phyloP scores from a whole-genome alignment of 1,140 invertebrate genomes.

The Macrostomum lignano region DNA sequence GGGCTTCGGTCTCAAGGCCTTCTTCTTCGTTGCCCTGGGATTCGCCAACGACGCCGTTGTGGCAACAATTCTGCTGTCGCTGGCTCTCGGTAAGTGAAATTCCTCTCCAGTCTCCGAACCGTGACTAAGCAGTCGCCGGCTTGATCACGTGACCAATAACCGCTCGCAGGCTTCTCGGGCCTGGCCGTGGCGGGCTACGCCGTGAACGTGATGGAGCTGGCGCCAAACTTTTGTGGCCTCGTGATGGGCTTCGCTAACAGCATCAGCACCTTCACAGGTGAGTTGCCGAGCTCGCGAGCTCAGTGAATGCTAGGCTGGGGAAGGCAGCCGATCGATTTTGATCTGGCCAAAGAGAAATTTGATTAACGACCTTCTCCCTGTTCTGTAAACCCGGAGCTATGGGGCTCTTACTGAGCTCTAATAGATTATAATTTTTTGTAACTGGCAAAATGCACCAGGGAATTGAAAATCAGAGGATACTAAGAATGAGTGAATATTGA shows the following conservation, averaged over 20 bases:
- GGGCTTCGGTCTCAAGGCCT: conserved; percentile 4
- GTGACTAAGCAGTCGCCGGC: background rate
- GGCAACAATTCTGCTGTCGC: conserved; percentile 2
- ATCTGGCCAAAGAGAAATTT: too few relatives aligned
- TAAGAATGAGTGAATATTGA: too few relatives aligned
- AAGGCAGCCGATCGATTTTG: too few relatives aligned
- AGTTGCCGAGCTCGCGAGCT: background rate
- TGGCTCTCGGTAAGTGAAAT: conserved; percentile 4
- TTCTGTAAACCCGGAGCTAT: too few relatives aligned
- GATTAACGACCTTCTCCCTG: too few relatives aligned
- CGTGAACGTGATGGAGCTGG: conserved; percentile 3
- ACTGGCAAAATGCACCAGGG: too few relatives aligned
- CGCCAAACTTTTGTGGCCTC: conserved; percentile 3
- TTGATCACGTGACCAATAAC: background rate
- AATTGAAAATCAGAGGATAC: too few relatives aligned
- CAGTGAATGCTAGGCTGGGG: too few relatives aligned
- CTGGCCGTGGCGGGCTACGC: conserved; percentile 5
- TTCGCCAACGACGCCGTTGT: conserved; percentile 3
- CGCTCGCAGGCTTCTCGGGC: conserved; percentile 3
- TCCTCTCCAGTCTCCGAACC: background rate
- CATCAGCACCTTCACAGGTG: conserved; percentile 5
- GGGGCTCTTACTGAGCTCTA: too few relatives aligned
- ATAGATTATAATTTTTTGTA: too few relatives aligned
- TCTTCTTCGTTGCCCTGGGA: conserved; percentile 5
- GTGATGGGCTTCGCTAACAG: conserved; percentile 5